Base-by-base conservation (phyloP, 2,888 invertebrate species). In the Brachyopa scutellaris region DNA sequence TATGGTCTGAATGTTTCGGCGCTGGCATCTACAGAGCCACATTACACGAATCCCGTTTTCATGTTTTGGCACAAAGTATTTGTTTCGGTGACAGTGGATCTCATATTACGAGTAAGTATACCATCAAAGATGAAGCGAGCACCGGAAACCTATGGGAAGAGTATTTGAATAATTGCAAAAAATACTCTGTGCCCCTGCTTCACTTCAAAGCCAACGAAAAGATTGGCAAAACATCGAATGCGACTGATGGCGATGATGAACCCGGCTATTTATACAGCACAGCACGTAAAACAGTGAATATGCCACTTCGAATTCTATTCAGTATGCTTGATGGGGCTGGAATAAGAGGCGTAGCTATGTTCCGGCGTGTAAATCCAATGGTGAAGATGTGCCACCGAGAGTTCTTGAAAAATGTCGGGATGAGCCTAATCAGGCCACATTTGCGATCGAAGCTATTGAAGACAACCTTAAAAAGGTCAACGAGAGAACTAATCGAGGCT, bases 1-100 rank as follows among this genome's bases (percentile, higher is more conserved):
- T 69, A 13, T 69, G 57, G 57, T 69, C 69, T 2, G 69, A 69
- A 19, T 69, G 47, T 8, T 69, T 38, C 38, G 69, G 69, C 2
- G 38, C 57, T 26, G 38, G 57, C 8, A 57, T 69, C 2, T 69
- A 38, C 7, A 47, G 57, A 8, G 47, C 57, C 6, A 49, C 69
- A 29, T 8, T 69, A 3, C 23, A 26, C 8, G 47, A 69, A 9
- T 5, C 47, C 2, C 45, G 69, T 13, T 57, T 69, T 38, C 11
- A 49, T 5, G 5, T 33, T 2, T 13, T 69, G 2, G 11, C 26
- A 2, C 11, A 29, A 0, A 19, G 57, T 2, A 8, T 69, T 2
- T 29, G 26, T 29, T 38, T 57, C 7, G 47, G 47, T 1, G 21
- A 47, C 6, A 4, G 0, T 17, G 2, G 8, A 11, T 36, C 21